Evolutionary conservation across 2,113 vertebrate genomes (phyloP).

Genomic region (Eubucco bourcierii): DNA sequence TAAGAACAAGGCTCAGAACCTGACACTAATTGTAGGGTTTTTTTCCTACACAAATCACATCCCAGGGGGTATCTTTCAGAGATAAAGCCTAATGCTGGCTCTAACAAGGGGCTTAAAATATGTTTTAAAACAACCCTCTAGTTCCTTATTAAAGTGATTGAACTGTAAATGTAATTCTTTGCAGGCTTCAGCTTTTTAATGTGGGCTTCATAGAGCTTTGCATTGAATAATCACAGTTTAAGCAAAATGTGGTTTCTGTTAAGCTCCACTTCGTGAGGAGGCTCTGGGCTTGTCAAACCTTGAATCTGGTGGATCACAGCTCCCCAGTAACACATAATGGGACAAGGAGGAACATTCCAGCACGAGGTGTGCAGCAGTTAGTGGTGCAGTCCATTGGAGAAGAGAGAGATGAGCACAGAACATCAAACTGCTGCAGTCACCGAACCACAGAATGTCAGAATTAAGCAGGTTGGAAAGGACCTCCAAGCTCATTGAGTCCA

Average conservation of each 20-base stretch:
- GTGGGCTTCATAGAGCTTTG: neutral
- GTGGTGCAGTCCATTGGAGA: neutral
- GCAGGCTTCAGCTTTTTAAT: slow-evolving; percentile 4
- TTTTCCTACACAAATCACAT: neutral
- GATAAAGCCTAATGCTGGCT: neutral
- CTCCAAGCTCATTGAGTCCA: too few species aligned
- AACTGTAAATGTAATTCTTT: slow-evolving; percentile 16
- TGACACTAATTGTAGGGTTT: neutral
- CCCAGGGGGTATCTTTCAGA: neutral
- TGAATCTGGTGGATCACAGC: neutral
- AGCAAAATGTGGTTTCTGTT: neutral
- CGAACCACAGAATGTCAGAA: too few species aligned
- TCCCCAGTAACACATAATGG: neutral
- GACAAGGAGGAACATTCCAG: neutral
- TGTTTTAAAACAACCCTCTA: neutral
- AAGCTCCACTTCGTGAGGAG: neutral
- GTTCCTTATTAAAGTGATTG: neutral
- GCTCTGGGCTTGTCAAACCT: neutral
- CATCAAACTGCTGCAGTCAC: too few species aligned
- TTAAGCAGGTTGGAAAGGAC: too few species aligned
- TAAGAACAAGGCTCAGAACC: neutral
- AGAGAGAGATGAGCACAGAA: neutral
- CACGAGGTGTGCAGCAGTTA: neutral
- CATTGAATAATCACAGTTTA: slow-evolving; percentile 9
- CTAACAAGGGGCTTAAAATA: neutral